Evolutionary conservation across 2,888 invertebrate species (phyloP).

Genomic region (Altica lythri): DNA sequence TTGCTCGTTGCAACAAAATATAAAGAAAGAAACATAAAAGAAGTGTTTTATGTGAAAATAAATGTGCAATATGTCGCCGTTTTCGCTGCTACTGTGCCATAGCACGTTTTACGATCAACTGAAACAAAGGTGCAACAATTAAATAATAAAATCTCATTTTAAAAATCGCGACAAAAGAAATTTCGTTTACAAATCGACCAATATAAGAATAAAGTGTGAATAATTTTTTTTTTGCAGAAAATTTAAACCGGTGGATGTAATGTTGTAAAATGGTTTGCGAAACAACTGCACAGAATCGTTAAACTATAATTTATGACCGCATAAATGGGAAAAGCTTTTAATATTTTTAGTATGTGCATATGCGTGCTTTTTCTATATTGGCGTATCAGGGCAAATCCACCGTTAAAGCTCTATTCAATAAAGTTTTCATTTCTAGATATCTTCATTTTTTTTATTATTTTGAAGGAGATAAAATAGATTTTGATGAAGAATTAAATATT

Average conservation of each 20-base stretch:
- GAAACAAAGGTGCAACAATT: not conserved
- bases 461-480: no score
- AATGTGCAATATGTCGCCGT: no score
- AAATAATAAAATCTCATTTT: slow-evolving; percentile 1
- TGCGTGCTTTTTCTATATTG: slow-evolving; percentile 50
- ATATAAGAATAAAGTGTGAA: slow-evolving; percentile 43
- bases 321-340: slow-evolving; percentile 58
- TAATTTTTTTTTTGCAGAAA: slow-evolving; percentile 53
- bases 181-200: slow-evolving; percentile 45
- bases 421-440: not conserved
- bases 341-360: slow-evolving; percentile 57
- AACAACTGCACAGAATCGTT: slow-evolving; percentile 59
- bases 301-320: slow-evolving; percentile 57
- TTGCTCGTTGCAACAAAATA: no score
- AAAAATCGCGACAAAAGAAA: not conserved
- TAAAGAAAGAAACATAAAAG: no score
- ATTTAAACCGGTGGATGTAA: slow-evolving; percentile 44
- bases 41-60: no score
- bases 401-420: slow-evolving; percentile 19
- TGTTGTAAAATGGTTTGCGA: slow-evolving; percentile 52
- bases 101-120: slow-evolving; percentile 1
- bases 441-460: not conserved
- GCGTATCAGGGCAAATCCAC: slow-evolving; percentile 43
- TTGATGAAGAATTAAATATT: no score
- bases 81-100: slow-evolving; percentile 2